Evolutionary conservation across 2,888 invertebrate genomes (phyloP).

Genomic region (Lasioglossum zephyrum): DNA sequence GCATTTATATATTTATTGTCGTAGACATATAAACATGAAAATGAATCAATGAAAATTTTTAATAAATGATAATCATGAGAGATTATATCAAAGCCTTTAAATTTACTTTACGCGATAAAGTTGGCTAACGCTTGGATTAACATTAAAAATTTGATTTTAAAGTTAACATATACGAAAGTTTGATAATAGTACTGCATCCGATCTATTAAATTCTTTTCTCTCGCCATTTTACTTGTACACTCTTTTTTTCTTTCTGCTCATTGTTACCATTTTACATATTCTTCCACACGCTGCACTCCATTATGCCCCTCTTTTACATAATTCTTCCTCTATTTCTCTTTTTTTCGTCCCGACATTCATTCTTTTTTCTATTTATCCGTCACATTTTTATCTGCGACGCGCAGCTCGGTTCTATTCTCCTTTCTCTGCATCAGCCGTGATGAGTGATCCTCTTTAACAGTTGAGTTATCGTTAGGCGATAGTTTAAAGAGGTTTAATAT

Average conservation of each 20-base stretch:
- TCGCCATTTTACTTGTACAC: background rate
- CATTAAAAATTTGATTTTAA: background rate
- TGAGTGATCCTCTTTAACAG: conserved; percentile 42
- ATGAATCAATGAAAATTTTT: too few species aligned
- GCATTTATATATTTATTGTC: too few species aligned
- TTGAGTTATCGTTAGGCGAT: conserved; percentile 51
- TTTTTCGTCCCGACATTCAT: background rate
- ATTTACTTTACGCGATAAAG: too few species aligned
- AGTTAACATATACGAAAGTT: background rate
- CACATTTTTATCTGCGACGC: background rate
- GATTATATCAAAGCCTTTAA: too few species aligned
- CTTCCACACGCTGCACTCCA: background rate
- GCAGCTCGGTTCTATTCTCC: background rate
- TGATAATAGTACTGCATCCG: background rate
- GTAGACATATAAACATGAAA: too few species aligned
- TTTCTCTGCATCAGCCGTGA: conserved; percentile 10
- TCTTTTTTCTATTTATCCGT: background rate
- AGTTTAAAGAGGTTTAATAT: conserved; percentile 60
- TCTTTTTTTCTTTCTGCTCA: background rate
- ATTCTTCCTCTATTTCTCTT: background rate
- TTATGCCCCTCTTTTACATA: background rate
- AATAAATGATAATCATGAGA: too few species aligned
- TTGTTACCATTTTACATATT: conserved; percentile 6
- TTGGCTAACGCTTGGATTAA: too few species aligned
- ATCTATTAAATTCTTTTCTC: background rate